Percentiles rank a stretch among this genome's conserved stretches.
phyloP scores from a whole-genome alignment of 2,113 vertebrate genomes.

The Pundamilia nyererei region DNA sequence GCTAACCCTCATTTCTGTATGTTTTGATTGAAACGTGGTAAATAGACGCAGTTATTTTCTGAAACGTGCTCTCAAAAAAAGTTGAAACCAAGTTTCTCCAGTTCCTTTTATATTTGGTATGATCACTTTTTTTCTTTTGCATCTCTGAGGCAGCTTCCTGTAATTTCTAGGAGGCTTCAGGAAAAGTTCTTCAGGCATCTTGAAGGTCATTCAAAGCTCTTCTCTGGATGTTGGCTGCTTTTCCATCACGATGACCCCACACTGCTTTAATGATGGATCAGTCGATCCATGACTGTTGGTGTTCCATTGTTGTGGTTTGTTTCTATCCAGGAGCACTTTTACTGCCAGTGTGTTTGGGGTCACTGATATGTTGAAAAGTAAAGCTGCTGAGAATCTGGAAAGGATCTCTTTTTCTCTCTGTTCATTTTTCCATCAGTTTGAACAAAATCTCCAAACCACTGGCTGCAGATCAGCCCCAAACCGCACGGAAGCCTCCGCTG shows the following conservation, averaged over 20 bases:
- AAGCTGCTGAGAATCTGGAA: background rate
- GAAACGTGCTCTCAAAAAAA: background rate
- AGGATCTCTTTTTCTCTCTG: background rate
- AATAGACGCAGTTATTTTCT: background rate
- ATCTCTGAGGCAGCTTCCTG: background rate
- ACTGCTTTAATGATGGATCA: background rate
- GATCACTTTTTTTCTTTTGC: background rate
- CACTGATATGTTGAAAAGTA: background rate
- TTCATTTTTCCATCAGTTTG: background rate
- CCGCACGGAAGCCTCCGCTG: accelerated
- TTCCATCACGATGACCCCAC: background rate
- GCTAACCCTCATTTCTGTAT: background rate
- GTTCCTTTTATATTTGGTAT: background rate
- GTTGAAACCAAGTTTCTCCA: background rate
- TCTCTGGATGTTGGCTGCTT: background rate
- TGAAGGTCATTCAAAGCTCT: background rate
- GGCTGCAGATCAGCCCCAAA: background rate
- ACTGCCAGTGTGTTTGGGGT: background rate
- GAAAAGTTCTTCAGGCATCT: background rate
- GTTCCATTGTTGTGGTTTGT: background rate
- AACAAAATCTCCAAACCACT: background rate
- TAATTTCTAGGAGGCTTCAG: background rate
- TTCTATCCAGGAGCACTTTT: background rate
- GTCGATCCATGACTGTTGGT: background rate
- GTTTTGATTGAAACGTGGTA: background rate